Evolutionary conservation across 2,888 invertebrate genomes (phyloP).

Genomic region (Agonopterix subpropinquella): DNA sequence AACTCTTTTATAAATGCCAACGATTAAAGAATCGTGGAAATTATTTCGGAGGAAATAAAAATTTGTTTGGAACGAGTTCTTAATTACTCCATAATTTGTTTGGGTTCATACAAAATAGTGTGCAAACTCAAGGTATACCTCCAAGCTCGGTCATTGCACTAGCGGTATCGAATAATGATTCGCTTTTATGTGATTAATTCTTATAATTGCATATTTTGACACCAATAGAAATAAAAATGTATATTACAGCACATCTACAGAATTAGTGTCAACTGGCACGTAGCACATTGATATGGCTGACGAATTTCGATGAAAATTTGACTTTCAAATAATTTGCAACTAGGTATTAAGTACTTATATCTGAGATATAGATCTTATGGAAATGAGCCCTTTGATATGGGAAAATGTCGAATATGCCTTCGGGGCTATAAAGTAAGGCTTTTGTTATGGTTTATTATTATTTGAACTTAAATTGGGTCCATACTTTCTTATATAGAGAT

Average conservation of each 20-base stretch:
- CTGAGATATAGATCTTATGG: conserved; percentile 10
- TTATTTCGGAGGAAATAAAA: neutral
- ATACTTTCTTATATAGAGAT: too few species aligned
- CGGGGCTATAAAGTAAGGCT: neutral
- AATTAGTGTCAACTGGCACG: neutral
- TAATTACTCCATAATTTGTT: neutral
- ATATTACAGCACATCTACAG: conserved; percentile 10
- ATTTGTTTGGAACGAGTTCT: neutral
- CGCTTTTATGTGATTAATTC: conserved; percentile 12
- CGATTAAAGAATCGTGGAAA: neutral
- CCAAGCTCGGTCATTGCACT: conserved; percentile 33
- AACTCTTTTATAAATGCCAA: neutral
- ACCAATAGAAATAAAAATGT: conserved; percentile 16
- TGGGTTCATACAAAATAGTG: neutral
- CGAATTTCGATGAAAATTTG: too few species aligned
- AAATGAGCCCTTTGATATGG: conserved; percentile 16
- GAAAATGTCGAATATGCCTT: conserved; percentile 8
- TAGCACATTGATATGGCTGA: neutral
- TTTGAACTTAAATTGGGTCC: too few species aligned
- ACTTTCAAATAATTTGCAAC: too few species aligned
- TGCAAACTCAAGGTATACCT: conserved; percentile 7
- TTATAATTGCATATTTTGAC: conserved; percentile 19
- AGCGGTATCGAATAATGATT: conserved; percentile 17
- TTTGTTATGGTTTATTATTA: neutral
- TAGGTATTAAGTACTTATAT: too few species aligned